These are phyloP conservation scores for Cataglyphis rosenhaueri DNA, from an alignment of 2,888 invertebrate species.

Conservation along the genomic window DNA sequence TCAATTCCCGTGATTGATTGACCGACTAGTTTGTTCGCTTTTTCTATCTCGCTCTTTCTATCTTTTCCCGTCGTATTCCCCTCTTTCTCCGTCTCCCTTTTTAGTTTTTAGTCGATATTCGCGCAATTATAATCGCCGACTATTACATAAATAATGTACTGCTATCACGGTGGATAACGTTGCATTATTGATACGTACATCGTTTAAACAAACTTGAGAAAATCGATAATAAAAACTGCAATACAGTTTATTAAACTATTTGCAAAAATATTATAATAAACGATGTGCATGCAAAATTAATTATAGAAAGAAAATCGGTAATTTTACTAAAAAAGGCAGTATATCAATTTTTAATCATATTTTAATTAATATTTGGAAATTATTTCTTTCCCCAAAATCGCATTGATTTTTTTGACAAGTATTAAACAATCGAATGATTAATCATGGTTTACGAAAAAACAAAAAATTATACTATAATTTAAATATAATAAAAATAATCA, in stretches of 20 bases:
- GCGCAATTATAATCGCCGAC: conserved; percentile 49
- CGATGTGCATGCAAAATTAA: not conserved
- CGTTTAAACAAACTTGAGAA: not conserved
- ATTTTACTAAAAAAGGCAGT: not conserved
- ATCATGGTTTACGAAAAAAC: not conserved
- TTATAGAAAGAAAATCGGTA: not conserved
- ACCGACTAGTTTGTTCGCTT: conserved; percentile 53
- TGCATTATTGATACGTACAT: conserved; percentile 29
- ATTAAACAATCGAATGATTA: not conserved
- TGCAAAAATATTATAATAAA: not conserved
- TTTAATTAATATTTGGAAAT: not conserved
- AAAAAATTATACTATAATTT: not conserved
- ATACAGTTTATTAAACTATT: conserved; percentile 8
- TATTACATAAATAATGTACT: conserved; percentile 56
- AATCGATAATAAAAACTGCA: conserved; percentile 23
- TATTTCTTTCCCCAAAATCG: no score
- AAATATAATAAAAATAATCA: not conserved
- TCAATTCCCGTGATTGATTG: conserved; percentile 57
- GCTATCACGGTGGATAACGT: conserved; percentile 22
- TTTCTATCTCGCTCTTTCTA: conserved; percentile 34
- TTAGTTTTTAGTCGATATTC: conserved; percentile 43
- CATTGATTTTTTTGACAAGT: not conserved
- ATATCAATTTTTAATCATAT: not conserved
- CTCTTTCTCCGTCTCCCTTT: not conserved
- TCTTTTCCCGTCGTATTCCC: not conserved